Base-by-base conservation (phyloP, 1,140 invertebrate species). In the Rhyacophila brunnea region DNA sequence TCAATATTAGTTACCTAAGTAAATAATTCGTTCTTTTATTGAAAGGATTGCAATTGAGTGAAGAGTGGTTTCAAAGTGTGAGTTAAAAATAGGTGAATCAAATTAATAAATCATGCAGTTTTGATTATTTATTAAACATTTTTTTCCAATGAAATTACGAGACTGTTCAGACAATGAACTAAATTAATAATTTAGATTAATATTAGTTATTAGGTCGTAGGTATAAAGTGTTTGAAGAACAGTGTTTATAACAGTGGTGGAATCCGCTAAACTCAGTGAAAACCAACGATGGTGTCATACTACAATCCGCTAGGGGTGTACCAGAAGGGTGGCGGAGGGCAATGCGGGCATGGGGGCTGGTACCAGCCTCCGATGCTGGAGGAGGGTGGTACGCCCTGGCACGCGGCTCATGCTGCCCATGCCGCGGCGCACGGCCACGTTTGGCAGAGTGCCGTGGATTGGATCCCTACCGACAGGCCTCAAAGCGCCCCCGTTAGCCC, bases 271-370 rank as follows among this genome's bases (percentile, higher is more conserved):
- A 20, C 38, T 46, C 2, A 46, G 46, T 17, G 53, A 46, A 32
- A 32, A 47, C 4, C 43, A 15, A 19, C 34, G 67, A 83, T 83
- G 81, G 81, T 83, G 72, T 82, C 80, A 52, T 82, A 82, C 74
- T 80, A 81, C 51, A 80, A 80, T 58, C 74, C 79, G 66, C 72
- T 81, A 68, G 76, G 78, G 65, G 81, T 83, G 79, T 83, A 82
- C 70, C 76, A 79, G 68, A 81, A 81, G 68, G 73, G 78, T 68
- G 74, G 74, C 58, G 66, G 67, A 10, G 65, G 45, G 14, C 74
- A 75, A 56, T 77, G 77, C 69, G 71, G 60, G 32, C 64, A 65
- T 50, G 68, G 71, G 36, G 74, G 75, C 46, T 79, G 75, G 75
- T 78, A 78, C 58, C 62, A 64, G 54, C 62, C 62, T 13, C 58